phyloP scores from a whole-genome alignment of 2,113 vertebrate genomes.

The Elanus axillaris region DNA sequence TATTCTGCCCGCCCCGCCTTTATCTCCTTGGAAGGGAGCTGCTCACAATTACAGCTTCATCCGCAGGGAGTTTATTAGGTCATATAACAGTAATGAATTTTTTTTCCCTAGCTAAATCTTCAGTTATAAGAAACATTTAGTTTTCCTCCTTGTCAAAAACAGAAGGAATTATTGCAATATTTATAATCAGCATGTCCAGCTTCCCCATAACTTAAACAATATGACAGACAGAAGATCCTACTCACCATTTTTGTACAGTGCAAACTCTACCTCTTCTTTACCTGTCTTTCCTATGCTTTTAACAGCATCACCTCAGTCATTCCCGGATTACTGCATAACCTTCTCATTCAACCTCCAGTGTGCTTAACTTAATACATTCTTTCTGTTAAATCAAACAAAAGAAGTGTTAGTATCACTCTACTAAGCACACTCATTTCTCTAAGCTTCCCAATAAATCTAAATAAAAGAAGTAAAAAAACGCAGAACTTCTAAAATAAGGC shows the following conservation, averaged over 20 bases:
- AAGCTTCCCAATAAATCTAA: not conserved
- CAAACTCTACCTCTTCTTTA: not conserved
- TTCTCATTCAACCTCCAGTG: not conserved
- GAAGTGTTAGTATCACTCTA: not conserved
- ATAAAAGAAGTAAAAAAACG: accelerated
- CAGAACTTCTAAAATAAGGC: not conserved
- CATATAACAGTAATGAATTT: not conserved
- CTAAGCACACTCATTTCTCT: not conserved
- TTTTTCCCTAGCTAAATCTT: not conserved
- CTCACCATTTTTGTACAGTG: accelerated
- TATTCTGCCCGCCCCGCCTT: accelerated
- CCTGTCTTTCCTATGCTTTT: accelerated
- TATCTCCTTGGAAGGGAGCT: not conserved
- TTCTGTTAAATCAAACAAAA: not conserved
- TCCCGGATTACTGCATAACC: not conserved
- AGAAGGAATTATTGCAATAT: accelerated
- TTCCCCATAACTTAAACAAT: not conserved
- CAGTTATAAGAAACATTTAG: not conserved
- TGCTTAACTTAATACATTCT: not conserved
- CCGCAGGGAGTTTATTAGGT: not conserved
- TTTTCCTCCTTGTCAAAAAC: not conserved
- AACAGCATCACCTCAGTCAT: not conserved
- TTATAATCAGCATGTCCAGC: not conserved
- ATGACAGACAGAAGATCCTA: accelerated
- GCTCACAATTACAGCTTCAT: not conserved